These are phyloP conservation scores for Spondyliosoma cantharus DNA, from an alignment of 2,797 vertebrate species.

Conservation along the genomic window DNA sequence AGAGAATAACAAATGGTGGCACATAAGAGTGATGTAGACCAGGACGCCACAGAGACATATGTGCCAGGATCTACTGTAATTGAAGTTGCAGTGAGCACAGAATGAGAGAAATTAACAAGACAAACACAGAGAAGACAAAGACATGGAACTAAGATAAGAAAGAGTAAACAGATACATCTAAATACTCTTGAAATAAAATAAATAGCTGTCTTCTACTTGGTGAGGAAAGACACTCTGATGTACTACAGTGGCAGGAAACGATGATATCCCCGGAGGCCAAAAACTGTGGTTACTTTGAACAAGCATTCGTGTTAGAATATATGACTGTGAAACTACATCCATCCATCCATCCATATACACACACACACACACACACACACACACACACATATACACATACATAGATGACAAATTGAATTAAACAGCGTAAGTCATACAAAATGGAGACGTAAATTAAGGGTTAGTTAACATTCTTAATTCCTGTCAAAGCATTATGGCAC, in stretches of 20 bases:
- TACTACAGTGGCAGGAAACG: slow-evolving; percentile 23
- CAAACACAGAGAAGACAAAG: slow-evolving; percentile 42
- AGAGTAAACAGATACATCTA: slow-evolving; percentile 49
- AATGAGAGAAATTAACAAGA: slow-evolving; percentile 51
- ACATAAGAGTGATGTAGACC: slow-evolving; percentile 17
- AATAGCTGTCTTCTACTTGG: slow-evolving; percentile 9
- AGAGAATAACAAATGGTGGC: slow-evolving; percentile 17
- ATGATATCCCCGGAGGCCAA: slow-evolving; percentile 15
- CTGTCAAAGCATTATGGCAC: neutral
- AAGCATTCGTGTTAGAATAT: neutral
- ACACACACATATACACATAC: too few species aligned
- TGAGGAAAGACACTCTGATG: neutral
- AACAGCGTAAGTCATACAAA: neutral
- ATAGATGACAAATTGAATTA: slow-evolving; percentile 1
- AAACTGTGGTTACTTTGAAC: slow-evolving; percentile 5
- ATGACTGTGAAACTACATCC: neutral
- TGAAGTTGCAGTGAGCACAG: slow-evolving; percentile 39
- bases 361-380: too few species aligned
- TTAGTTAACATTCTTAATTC: neutral
- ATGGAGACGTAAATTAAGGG: neutral
- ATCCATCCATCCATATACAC: too few species aligned
- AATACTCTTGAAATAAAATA: slow-evolving; percentile 37
- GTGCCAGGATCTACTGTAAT: slow-evolving; percentile 35
- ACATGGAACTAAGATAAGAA: slow-evolving; percentile 52
- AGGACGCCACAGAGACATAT: slow-evolving; percentile 20